A percentile compares a stretch with the other conserved stretches of the same genome.
These are phyloP conservation scores for Pristionchus arcanus DNA, from an alignment of 2,888 invertebrate species.

Conservation along the genomic window DNA sequence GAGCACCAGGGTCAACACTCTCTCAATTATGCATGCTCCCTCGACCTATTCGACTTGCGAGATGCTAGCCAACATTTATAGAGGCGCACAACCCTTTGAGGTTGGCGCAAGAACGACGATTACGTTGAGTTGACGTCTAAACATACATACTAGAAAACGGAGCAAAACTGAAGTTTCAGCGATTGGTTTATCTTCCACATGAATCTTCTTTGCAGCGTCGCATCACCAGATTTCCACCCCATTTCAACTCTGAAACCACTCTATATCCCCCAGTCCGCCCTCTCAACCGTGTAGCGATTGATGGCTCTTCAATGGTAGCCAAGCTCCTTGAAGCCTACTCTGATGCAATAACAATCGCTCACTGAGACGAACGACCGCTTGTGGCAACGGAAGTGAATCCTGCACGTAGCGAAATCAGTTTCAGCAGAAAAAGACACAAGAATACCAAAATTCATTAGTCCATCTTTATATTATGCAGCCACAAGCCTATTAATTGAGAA, in stretches of 20 bases:
- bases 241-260: background rate
- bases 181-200: background rate
- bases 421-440: too few species aligned
- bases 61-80: background rate
- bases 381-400: too few species aligned
- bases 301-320: slow-evolving; percentile 4
- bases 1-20: background rate
- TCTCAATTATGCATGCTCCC: background rate
- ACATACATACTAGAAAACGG: background rate
- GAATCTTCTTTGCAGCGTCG: background rate
- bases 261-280: background rate
- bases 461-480: too few species aligned
- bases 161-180: background rate
- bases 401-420: too few species aligned
- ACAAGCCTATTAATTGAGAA: background rate
- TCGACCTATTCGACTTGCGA: background rate
- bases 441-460: too few species aligned
- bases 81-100: background rate
- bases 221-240: background rate
- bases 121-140: background rate
- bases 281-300: slow-evolving; percentile 27
- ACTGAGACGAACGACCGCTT: background rate
- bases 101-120: slow-evolving; percentile 3
- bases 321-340: background rate
- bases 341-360: slow-evolving; percentile 28